Conservation (phyloP, 2,797 vertebrate species). For the Urocyon cinereoargenteus region DNA sequence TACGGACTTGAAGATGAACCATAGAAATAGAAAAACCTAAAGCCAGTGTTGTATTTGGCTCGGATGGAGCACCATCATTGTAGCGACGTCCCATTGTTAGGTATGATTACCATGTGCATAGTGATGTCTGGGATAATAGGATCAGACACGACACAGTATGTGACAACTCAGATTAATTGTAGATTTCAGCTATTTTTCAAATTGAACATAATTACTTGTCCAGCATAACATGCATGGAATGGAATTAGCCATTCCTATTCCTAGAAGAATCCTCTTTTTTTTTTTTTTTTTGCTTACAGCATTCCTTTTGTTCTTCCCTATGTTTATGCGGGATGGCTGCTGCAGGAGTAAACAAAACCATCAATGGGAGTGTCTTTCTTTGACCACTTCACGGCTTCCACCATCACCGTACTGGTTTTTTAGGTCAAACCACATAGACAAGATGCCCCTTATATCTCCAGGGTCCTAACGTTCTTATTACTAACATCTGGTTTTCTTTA, state of each 20-base stretch:
- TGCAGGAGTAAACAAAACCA: slow-evolving; percentile 56
- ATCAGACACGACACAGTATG: slow-evolving; percentile 64
- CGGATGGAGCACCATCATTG: not conserved
- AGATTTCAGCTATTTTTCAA: slow-evolving; percentile 79
- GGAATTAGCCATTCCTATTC: slow-evolving; percentile 68
- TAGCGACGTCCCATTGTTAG: slow-evolving; percentile 39
- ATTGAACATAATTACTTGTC: slow-evolving; percentile 67
- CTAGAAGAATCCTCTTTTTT: slow-evolving; percentile 64
- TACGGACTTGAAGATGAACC: not conserved
- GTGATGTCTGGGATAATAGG: slow-evolving; percentile 61
- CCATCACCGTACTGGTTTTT: not conserved
- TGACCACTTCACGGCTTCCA: not conserved
- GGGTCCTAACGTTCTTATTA: slow-evolving; percentile 83
- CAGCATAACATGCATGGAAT: slow-evolving; percentile 17
- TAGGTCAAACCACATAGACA: slow-evolving; percentile 49
- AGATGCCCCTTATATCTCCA: slow-evolving; percentile 79
- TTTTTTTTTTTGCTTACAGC: slow-evolving; percentile 72
- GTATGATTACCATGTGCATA: slow-evolving; percentile 36
- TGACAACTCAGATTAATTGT: slow-evolving; percentile 73
- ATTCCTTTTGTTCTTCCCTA: slow-evolving; percentile 74
- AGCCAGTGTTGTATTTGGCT: not conserved
- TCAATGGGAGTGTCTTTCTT: slow-evolving; percentile 74
- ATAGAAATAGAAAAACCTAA: slow-evolving; percentile 31
- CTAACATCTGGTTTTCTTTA: slow-evolving; percentile 94
- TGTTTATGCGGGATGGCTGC: slow-evolving; percentile 53